These are phyloP conservation scores for Ceyx melanurus DNA, from an alignment of 2,113 vertebrate genomes.

Conservation along the genomic window DNA sequence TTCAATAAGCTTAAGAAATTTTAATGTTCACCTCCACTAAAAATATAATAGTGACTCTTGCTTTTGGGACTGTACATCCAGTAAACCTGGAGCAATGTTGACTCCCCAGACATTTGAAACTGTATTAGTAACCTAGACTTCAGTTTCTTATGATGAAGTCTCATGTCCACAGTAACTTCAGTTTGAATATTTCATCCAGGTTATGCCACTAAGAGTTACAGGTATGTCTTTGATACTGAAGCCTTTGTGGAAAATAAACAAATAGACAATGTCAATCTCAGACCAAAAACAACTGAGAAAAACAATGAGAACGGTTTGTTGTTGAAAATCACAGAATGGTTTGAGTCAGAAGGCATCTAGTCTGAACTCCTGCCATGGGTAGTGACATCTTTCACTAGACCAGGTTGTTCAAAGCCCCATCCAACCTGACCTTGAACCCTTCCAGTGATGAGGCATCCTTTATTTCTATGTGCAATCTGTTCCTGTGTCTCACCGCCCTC, in stretches of 20 bases:
- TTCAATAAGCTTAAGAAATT: background rate
- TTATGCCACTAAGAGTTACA: background rate
- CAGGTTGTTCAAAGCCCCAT: background rate
- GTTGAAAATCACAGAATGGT: background rate
- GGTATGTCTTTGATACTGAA: background rate
- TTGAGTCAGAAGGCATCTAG: background rate
- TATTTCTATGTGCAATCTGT: rapidly evolving
- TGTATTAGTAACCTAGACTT: background rate
- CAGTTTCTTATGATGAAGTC: background rate
- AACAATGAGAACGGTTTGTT: rapidly evolving
- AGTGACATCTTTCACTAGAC: background rate
- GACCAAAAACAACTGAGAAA: no score
- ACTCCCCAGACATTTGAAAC: background rate
- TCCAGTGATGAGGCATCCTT: background rate
- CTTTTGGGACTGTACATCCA: background rate
- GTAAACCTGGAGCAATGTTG: rapidly evolving
- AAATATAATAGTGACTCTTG: background rate
- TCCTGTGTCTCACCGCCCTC: background rate
- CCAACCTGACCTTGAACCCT: rapidly evolving
- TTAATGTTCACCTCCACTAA: background rate
- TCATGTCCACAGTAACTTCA: background rate
- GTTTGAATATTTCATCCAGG: background rate
- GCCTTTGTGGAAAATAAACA: background rate
- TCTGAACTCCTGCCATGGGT: rapidly evolving
- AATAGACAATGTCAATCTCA: background rate